phyloP scores from a whole-genome alignment of 1,140 invertebrate genomes.

The Protaetia brevitarsis region DNA sequence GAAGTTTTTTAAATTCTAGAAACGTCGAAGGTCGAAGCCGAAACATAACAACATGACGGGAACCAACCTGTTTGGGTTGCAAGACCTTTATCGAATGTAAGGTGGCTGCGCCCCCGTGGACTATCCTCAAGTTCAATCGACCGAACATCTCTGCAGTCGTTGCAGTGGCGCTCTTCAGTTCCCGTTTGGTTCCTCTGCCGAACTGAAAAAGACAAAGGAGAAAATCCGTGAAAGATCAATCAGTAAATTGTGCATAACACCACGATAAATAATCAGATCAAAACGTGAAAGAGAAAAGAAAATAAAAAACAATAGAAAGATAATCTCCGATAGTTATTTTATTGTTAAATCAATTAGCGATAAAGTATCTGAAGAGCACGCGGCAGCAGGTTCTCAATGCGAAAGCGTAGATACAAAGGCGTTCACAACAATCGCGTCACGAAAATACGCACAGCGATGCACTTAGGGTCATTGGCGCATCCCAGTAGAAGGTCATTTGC shows the following conservation, averaged over 20 bases:
- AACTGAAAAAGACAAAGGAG: conserved; percentile 52
- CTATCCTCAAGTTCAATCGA: conserved; percentile 71
- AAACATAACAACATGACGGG: neutral
- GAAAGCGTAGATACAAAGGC: neutral
- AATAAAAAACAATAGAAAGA: too few species aligned
- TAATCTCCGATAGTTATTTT: too few species aligned
- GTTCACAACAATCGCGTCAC: too few species aligned
- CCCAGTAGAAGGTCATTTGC: conserved; percentile 1
- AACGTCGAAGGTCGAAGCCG: too few species aligned
- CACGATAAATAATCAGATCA: too few species aligned
- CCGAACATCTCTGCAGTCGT: conserved; percentile 81
- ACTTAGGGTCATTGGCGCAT: conserved; percentile 14
- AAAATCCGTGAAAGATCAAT: neutral
- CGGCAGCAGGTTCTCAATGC: too few species aligned
- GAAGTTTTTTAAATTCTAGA: too few species aligned
- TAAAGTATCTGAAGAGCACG: too few species aligned
- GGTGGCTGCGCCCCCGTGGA: conserved; percentile 71
- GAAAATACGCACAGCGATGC: neutral
- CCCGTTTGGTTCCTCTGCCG: conserved; percentile 70
- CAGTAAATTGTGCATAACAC: too few species aligned
- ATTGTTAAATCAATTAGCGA: too few species aligned
- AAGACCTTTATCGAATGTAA: conserved; percentile 78
- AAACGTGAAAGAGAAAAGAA: too few species aligned
- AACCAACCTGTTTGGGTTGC: conserved; percentile 76
- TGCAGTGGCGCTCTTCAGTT: conserved; percentile 76